Evolutionary conservation across 1,140 invertebrate species (phyloP).

Genomic region (Cherax destructor): DNA sequence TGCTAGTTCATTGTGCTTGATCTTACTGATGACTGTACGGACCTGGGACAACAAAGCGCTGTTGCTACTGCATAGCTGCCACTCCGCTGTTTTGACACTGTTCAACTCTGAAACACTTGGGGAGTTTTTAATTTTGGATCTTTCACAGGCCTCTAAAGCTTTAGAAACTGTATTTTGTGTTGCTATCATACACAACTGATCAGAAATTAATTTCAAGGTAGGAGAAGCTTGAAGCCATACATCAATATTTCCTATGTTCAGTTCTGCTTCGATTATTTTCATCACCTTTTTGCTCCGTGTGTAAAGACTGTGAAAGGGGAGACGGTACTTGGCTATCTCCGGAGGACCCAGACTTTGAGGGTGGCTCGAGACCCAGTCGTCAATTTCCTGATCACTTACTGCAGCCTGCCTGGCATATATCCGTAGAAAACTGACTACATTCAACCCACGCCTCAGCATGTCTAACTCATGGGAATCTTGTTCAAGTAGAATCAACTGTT

Average conservation of each 20-base stretch:
- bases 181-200: slow-evolving; percentile 63
- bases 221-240: slow-evolving; percentile 57
- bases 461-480: slow-evolving; percentile 15
- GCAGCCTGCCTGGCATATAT: slow-evolving; percentile 52
- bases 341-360: slow-evolving; percentile 56
- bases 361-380: slow-evolving; percentile 64
- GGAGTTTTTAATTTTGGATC: background rate
- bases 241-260: slow-evolving; percentile 62
- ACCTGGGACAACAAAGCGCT: slow-evolving; percentile 49
- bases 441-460: slow-evolving; percentile 52
- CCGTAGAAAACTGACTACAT: slow-evolving; percentile 65
- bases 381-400: slow-evolving; percentile 46
- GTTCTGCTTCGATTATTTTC: slow-evolving; percentile 65
- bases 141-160: slow-evolving; percentile 32
- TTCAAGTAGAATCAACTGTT: slow-evolving; percentile 39
- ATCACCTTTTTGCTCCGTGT: slow-evolving; percentile 37
- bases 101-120: background rate
- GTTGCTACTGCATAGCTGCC: slow-evolving; percentile 63
- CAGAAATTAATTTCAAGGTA: slow-evolving; percentile 59
- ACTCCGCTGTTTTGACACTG: background rate
- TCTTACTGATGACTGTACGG: slow-evolving; percentile 47
- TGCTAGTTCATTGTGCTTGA: slow-evolving; percentile 58
- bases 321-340: slow-evolving; percentile 45
- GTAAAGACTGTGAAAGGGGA: slow-evolving; percentile 68
- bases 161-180: slow-evolving; percentile 64